Conservation (phyloP, 1,140 invertebrate species). For the Rhagoletis pomonella region DNA sequence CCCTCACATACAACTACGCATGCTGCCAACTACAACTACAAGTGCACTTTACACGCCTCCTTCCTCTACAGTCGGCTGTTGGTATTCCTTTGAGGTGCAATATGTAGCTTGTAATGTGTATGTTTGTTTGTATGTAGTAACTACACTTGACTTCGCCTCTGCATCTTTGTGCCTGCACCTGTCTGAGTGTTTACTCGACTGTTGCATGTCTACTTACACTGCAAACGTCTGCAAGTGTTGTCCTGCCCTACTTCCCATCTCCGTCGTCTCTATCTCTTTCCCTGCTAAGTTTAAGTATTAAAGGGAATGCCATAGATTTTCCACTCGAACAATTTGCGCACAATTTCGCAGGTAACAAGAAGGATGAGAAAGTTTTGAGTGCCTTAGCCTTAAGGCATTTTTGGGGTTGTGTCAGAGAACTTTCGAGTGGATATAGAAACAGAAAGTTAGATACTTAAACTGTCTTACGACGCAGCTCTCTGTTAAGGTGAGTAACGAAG, state of each 20-base stretch:
- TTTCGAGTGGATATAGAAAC: not conserved
- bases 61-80: not conserved
- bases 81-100: not conserved
- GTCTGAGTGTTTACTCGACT: conserved; percentile 30
- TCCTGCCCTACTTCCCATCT: not conserved
- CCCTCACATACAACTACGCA: not conserved
- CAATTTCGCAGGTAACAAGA: not conserved
- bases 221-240: not conserved
- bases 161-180: not conserved
- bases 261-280: not conserved
- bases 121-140: not conserved
- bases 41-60: not conserved
- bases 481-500: too few species aligned
- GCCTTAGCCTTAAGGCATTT: conserved; percentile 8
- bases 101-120: not conserved
- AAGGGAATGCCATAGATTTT: conserved; percentile 38
- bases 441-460: not conserved
- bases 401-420: not conserved
- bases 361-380: conserved; percentile 9
- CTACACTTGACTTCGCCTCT: not conserved
- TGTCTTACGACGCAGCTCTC: too few species aligned
- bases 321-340: conserved; percentile 34
- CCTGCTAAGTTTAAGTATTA: not conserved
- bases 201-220: not conserved
- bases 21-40: not conserved